Conservation (phyloP, 2,888 invertebrate species). For the Lacanobia wlatinum region DNA sequence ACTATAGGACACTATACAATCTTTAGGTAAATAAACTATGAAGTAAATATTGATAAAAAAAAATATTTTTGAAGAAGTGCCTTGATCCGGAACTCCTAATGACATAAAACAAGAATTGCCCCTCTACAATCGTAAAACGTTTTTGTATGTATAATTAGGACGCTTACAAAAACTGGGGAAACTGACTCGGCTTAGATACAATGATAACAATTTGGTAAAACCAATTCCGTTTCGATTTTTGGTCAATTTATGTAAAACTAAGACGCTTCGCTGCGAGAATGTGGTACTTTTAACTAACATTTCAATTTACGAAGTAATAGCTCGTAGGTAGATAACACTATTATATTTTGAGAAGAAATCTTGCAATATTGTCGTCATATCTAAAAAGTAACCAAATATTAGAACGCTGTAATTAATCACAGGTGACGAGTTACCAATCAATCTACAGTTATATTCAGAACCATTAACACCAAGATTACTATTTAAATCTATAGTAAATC, state of each 20-base stretch:
- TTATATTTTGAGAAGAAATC: neutral
- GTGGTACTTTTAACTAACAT: neutral
- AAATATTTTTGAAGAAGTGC: neutral
- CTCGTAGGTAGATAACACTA: too few relatives aligned
- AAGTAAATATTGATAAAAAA: too few relatives aligned
- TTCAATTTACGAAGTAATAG: neutral
- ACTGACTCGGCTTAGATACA: constrained; percentile 4
- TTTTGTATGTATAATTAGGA: constrained; percentile 8
- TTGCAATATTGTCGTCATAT: neutral
- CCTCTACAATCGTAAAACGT: neutral
- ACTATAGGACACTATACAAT: neutral
- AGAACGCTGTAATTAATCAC: neutral
- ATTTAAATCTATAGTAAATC: neutral
- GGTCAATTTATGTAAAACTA: constrained; percentile 1
- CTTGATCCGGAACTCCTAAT: neutral
- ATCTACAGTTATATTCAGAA: neutral
- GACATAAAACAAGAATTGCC: constrained; percentile 7
- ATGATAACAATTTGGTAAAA: constrained; percentile 13
- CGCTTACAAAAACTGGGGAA: constrained; percentile 35
- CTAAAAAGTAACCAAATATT: neutral
- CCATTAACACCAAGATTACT: neutral
- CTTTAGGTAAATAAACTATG: neutral
- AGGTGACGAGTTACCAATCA: neutral
- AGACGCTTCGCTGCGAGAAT: neutral
- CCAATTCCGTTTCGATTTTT: constrained; percentile 14